Evolutionary conservation across 2,113 vertebrate species (phyloP).

Genomic region (Cynoglossus semilaevis): DNA sequence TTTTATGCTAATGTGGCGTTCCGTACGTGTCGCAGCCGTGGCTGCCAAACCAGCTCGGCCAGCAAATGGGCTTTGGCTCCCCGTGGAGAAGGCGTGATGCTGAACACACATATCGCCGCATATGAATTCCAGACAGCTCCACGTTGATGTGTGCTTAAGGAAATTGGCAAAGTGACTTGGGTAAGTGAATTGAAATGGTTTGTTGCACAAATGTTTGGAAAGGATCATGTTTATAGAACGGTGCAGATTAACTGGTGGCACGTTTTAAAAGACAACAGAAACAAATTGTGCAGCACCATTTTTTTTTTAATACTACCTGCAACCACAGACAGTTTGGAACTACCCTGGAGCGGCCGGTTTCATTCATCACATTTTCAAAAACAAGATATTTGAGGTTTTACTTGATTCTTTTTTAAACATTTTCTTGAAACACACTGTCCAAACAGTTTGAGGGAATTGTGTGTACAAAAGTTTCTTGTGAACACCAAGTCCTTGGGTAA

Average conservation of each 20-base stretch:
- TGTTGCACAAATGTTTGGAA: slow-evolving; percentile 52
- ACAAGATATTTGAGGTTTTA: slow-evolving; percentile 1
- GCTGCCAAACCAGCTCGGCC: slow-evolving; percentile 61
- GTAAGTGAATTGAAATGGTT: slow-evolving; percentile 57
- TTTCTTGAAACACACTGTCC: not conserved
- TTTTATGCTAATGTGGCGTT: slow-evolving; percentile 71
- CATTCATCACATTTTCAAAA: too few relatives aligned
- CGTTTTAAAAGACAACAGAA: slow-evolving; percentile 41
- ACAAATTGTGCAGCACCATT: slow-evolving; percentile 21
- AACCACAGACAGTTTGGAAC: not conserved
- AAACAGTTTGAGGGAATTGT: slow-evolving; percentile 1
- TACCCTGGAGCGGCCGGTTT: not conserved
- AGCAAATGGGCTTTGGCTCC: slow-evolving; percentile 65
- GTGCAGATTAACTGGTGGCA: slow-evolving; percentile 49
- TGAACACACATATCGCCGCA: slow-evolving; percentile 59
- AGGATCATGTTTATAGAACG: slow-evolving; percentile 50
- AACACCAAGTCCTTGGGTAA: slow-evolving; percentile 59
- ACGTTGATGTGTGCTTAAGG: slow-evolving; percentile 58
- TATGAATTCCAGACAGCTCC: slow-evolving; percentile 57
- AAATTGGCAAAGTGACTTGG: slow-evolving; percentile 62
- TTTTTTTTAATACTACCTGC: not conserved
- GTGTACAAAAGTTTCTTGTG: slow-evolving; percentile 36
- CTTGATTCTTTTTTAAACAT: slow-evolving; percentile 2
- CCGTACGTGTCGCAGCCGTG: slow-evolving; percentile 58
- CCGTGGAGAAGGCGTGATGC: slow-evolving; percentile 44